A percentile compares a stretch with the other conserved stretches of the same genome.
Evolutionary conservation across 1,140 invertebrate genomes (phyloP).

Genomic region (Fopius arisanus): DNA sequence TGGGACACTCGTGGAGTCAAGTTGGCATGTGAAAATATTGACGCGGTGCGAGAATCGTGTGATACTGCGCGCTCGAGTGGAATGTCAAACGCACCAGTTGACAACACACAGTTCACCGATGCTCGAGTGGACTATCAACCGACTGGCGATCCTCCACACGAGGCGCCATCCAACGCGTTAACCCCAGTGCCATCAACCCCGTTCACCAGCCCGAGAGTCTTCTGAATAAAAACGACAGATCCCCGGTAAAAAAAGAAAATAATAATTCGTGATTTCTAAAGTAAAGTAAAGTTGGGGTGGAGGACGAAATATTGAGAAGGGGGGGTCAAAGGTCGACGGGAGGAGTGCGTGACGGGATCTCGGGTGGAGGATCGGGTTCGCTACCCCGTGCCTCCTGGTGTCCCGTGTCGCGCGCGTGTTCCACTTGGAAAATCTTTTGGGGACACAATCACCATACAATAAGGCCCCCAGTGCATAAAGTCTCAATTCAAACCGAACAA

Average conservation of each 20-base stretch:
- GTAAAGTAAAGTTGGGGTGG: not conserved
- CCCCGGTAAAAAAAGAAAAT: not conserved
- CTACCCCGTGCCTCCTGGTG: slow-evolving; percentile 24
- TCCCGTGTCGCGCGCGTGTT: not conserved
- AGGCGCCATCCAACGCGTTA: not conserved
- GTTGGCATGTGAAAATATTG: slow-evolving; percentile 21
- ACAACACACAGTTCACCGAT: slow-evolving; percentile 11
- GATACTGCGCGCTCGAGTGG: slow-evolving; percentile 19
- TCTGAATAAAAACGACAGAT: not conserved
- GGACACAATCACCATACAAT: not conserved
- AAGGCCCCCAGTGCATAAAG: not conserved
- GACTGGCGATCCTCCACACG: not conserved
- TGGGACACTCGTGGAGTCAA: slow-evolving; percentile 10
- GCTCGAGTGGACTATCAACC: not conserved
- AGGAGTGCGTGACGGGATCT: slow-evolving; percentile 19
- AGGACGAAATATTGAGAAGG: slow-evolving; percentile 8
- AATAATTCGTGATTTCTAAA: too few relatives aligned
- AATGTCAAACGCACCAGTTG: slow-evolving; percentile 31
- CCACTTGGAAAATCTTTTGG: not conserved
- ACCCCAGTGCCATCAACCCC: not conserved
- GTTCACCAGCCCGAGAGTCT: not conserved
- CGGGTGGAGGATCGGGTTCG: slow-evolving; percentile 24
- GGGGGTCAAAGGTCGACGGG: slow-evolving; percentile 27
- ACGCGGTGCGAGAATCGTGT: slow-evolving; percentile 4
- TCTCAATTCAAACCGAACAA: not conserved